These are phyloP conservation scores for Falco peregrinus DNA, from an alignment of 2,797 vertebrate genomes.

Conservation along the genomic window DNA sequence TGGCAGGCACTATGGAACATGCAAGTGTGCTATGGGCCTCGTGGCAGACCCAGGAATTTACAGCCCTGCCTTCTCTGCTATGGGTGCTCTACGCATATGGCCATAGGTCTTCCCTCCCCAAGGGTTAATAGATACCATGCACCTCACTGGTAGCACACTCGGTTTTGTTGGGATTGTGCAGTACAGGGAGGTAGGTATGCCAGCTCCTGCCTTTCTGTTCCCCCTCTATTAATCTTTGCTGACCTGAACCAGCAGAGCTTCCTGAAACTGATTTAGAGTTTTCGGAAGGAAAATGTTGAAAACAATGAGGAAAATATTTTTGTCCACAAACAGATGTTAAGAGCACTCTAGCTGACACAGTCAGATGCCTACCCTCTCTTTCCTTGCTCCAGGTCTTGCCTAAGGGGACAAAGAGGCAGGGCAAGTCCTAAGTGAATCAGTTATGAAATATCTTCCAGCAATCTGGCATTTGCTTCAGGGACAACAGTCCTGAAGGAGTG, in stretches of 20 bases:
- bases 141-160: accelerated
- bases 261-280: background rate
- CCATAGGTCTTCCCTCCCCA: background rate
- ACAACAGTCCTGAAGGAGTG: background rate
- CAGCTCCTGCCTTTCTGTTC: background rate
- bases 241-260: background rate
- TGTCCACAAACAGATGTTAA: background rate
- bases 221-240: background rate
- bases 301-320: background rate
- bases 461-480: background rate
- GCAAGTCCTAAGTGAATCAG: background rate
- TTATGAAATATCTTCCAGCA: background rate
- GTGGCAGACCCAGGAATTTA: background rate
- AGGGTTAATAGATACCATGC: background rate
- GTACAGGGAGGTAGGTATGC: background rate
- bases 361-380: background rate
- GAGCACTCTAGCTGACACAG: background rate
- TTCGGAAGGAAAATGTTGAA: background rate
- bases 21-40: background rate
- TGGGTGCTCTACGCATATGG: background rate
- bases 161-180: background rate
- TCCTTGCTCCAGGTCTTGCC: background rate
- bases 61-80: background rate
- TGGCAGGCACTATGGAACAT: background rate
- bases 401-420: background rate